Percentiles rank a stretch among this genome's conserved stretches.
phyloP scores from a whole-genome alignment of 2,888 invertebrate genomes.

The Sinohyriopsis cumingii region DNA sequence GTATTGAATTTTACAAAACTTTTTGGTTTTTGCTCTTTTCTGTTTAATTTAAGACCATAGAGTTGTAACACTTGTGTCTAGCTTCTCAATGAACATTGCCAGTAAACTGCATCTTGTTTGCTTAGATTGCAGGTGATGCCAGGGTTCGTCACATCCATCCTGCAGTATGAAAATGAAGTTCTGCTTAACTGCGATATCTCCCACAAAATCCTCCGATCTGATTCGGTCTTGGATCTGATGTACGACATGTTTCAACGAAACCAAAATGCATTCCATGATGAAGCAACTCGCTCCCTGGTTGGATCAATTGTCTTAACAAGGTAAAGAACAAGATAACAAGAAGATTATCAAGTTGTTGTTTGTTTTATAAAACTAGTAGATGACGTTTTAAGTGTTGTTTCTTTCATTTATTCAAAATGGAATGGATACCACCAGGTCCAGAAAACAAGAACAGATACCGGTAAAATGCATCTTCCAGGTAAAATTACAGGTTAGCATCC shows the following conservation, averaged over 20 bases:
- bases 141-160: constrained; percentile 64
- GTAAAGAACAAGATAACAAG: constrained; percentile 35
- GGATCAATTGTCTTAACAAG: constrained; percentile 83
- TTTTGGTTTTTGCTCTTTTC: too few relatives aligned
- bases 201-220: constrained; percentile 87
- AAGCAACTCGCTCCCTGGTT: constrained; percentile 75
- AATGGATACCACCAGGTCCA: too few relatives aligned
- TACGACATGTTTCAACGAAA: constrained; percentile 65
- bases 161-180: constrained; percentile 59
- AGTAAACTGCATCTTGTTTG: too few relatives aligned
- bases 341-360: neutral
- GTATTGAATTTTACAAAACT: too few relatives aligned
- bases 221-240: constrained; percentile 81
- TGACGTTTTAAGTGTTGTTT: too few relatives aligned
- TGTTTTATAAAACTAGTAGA: too few relatives aligned
- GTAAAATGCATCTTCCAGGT: too few relatives aligned
- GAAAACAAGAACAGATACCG: too few relatives aligned
- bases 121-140: constrained; percentile 62
- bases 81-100: neutral
- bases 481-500: too few relatives aligned
- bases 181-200: constrained; percentile 80
- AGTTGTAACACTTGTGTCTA: neutral
- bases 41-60: too few relatives aligned
- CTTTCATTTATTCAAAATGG: too few relatives aligned
- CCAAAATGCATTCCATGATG: constrained; percentile 73